phyloP scores from a whole-genome alignment of 2,797 vertebrate genomes.

The Peromyscus eremicus region DNA sequence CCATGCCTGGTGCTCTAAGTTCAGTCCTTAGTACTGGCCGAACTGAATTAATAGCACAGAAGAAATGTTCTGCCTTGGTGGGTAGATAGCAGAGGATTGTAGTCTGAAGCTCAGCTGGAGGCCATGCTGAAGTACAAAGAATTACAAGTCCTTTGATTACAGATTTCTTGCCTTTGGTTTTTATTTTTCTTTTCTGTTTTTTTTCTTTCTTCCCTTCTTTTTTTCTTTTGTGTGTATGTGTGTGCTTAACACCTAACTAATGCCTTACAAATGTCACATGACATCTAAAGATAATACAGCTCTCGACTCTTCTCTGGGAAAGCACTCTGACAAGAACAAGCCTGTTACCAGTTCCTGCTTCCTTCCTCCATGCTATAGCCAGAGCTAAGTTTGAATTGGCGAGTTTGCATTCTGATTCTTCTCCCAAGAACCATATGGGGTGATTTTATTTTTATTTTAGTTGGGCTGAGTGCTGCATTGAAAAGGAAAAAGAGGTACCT shows the following conservation, averaged over 20 bases:
- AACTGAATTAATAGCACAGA: not conserved
- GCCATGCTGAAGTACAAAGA: not conserved
- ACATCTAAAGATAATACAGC: not conserved
- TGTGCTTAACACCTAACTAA: not conserved
- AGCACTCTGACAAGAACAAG: not conserved
- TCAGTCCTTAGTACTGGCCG: no score
- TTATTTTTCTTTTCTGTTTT: not conserved
- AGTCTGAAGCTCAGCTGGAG: not conserved
- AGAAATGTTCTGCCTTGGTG: not conserved
- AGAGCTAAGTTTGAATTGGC: not conserved
- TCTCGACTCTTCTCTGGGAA: not conserved
- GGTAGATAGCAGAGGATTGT: not conserved
- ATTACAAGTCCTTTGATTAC: not conserved
- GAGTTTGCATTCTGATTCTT: not conserved
- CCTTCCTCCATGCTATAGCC: rapidly evolving
- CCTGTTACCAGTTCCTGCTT: not conserved
- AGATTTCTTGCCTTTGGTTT: not conserved
- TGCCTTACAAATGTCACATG: not conserved
- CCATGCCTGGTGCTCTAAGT: not conserved
- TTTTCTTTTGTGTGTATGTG: not conserved
- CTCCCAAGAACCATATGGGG: not conserved
- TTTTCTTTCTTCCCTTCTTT: not conserved
- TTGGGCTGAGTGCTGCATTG: not conserved
- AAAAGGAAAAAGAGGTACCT: constrained; percentile 24
- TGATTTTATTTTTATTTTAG: not conserved